Conservation (phyloP, 2,888 invertebrate genomes). For the Sphaerophoria rueppellii region DNA sequence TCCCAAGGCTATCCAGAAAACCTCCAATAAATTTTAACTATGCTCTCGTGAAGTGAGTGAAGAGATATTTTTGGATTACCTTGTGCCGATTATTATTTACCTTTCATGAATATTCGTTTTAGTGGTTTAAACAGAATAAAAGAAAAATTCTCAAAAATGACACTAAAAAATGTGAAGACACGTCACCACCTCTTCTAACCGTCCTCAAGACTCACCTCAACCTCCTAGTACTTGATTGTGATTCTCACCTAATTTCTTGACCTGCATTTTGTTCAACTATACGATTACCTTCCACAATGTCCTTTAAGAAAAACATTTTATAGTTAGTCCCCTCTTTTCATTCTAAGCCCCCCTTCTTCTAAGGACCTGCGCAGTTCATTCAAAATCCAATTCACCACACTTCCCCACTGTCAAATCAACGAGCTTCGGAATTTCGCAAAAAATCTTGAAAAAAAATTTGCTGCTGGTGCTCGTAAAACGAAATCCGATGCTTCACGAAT, state of each 20-base stretch:
- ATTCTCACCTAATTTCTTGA: slow-evolving; percentile 68
- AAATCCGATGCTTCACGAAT: slow-evolving; percentile 72
- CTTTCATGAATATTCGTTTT: slow-evolving; percentile 3
- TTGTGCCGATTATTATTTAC: slow-evolving; percentile 31
- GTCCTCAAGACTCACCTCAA: neutral
- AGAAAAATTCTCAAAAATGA: neutral
- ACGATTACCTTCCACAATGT: slow-evolving; percentile 57
- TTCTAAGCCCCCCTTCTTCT: neutral
- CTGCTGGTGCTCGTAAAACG: slow-evolving; percentile 53
- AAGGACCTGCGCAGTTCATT: slow-evolving; percentile 42
- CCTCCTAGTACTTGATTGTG: neutral
- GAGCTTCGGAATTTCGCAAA: slow-evolving; percentile 46
- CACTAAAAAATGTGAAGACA: slow-evolving; percentile 19
- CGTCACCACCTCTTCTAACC: neutral
- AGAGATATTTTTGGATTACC: slow-evolving; percentile 25
- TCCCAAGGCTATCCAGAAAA: no score
- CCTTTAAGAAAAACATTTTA: slow-evolving; percentile 49
- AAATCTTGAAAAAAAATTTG: slow-evolving; percentile 43
- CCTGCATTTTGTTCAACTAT: slow-evolving; percentile 67
- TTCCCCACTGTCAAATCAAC: neutral
- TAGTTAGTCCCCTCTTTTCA: slow-evolving; percentile 35
- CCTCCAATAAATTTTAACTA: neutral
- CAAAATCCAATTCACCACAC: slow-evolving; percentile 33
- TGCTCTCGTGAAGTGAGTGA: neutral
- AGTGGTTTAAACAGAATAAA: neutral